These are phyloP conservation scores for Agonopterix arenella DNA, from an alignment of 2,888 invertebrate species.

Conservation along the genomic window DNA sequence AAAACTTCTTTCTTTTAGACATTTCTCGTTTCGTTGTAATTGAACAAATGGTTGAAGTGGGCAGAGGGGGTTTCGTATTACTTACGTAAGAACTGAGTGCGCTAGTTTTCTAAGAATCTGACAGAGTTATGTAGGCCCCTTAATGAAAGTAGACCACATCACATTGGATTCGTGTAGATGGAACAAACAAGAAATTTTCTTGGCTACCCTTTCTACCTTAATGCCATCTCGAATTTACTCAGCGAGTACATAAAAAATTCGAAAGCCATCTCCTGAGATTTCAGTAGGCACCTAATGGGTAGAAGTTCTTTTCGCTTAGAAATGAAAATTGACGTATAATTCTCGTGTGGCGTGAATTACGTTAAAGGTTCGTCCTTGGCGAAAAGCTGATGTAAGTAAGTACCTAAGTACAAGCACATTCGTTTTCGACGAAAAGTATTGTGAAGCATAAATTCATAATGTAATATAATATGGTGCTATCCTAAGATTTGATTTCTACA, in stretches of 20 bases:
- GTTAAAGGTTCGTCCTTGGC: conserved; percentile 9
- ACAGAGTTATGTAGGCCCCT: background rate
- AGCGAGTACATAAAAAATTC: conserved; percentile 6
- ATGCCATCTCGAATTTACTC: background rate
- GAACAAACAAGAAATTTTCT: background rate
- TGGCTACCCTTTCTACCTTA: background rate
- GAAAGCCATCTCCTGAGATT: conserved; percentile 9
- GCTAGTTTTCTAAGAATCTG: background rate
- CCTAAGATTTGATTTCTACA: too few species aligned
- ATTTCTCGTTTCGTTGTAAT: conserved; percentile 41
- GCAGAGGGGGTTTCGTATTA: background rate
- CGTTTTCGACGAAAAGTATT: too few species aligned
- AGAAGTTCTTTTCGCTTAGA: conserved; percentile 12
- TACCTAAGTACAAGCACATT: background rate
- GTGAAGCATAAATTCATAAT: too few species aligned
- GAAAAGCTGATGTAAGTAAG: background rate
- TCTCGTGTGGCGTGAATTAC: conserved; percentile 16
- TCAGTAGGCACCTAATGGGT: conserved; percentile 8
- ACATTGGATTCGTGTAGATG: background rate
- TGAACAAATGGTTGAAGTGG: conserved; percentile 30
- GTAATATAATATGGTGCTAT: too few species aligned
- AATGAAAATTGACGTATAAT: conserved; percentile 25
- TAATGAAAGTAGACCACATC: background rate
- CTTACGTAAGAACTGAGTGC: background rate
- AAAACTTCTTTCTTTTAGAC: conserved; percentile 31